phyloP scores from a whole-genome alignment of 2,797 vertebrate genomes.

The Coracias cyanogaster region DNA sequence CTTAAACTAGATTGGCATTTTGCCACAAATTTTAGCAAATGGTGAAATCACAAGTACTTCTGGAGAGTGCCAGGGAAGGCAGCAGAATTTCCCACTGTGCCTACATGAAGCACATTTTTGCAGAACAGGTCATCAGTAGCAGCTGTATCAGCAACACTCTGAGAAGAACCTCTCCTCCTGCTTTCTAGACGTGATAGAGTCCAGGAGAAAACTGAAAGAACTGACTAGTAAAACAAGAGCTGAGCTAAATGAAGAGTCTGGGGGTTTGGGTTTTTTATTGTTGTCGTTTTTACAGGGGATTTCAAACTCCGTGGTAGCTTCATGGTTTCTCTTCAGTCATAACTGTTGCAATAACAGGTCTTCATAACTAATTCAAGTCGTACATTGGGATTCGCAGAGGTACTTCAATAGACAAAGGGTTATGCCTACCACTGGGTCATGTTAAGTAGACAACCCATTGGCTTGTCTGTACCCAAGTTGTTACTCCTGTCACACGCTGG shows the following conservation, averaged over 20 bases:
- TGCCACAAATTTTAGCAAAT: not conserved
- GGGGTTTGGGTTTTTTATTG: fast-evolving
- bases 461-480: not conserved
- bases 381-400: not conserved
- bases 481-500: not conserved
- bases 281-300: not conserved
- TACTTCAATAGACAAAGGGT: not conserved
- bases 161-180: not conserved
- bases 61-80: not conserved
- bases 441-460: not conserved
- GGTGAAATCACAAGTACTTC: not conserved
- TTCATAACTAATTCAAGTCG: not conserved
- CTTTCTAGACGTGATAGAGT: not conserved
- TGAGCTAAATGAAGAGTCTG: not conserved
- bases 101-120: not conserved
- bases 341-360: not conserved
- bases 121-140: not conserved
- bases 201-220: not conserved
- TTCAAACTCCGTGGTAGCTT: not conserved
- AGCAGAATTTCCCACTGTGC: not conserved
- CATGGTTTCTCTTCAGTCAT: not conserved
- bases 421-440: not conserved
- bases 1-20: not conserved
- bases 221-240: not conserved
- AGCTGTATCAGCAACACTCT: not conserved